A percentile compares a stretch with the other conserved stretches of the same genome.
These are phyloP conservation scores for Arctia plantaginis DNA, from an alignment of 2,888 invertebrate species.

Conservation along the genomic window DNA sequence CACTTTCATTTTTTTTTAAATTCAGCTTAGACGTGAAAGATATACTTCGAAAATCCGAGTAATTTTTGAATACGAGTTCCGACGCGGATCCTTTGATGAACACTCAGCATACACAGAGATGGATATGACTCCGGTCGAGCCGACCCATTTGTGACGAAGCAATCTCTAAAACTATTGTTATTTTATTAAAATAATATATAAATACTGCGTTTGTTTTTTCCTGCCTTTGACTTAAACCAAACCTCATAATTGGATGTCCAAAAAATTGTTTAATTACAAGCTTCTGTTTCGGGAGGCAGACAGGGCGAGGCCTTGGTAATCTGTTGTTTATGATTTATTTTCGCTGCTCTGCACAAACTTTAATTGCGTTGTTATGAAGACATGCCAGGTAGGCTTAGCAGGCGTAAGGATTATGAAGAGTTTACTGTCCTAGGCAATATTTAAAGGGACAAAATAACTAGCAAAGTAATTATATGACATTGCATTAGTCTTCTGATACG, in stretches of 20 bases:
- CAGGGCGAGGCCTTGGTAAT: slow-evolving; percentile 43
- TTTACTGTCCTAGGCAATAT: background rate
- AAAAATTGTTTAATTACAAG: slow-evolving; percentile 46
- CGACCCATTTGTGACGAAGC: too few relatives aligned
- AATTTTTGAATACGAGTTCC: too few relatives aligned
- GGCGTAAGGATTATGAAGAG: background rate
- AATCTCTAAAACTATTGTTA: too few relatives aligned
- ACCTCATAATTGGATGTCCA: slow-evolving; percentile 41
- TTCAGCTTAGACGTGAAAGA: too few relatives aligned
- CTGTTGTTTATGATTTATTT: slow-evolving; percentile 63
- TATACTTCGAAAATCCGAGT: too few relatives aligned
- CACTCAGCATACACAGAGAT: too few relatives aligned
- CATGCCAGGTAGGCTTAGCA: slow-evolving; percentile 46
- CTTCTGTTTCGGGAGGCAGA: slow-evolving; percentile 8
- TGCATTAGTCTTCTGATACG: background rate
- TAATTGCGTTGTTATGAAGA: slow-evolving; percentile 72
- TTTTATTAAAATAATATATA: background rate
- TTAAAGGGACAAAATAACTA: background rate
- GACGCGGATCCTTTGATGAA: too few relatives aligned
- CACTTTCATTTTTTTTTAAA: too few relatives aligned
- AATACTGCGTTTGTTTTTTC: background rate
- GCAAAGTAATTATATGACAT: background rate
- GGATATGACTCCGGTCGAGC: background rate
- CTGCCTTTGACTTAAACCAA: slow-evolving; percentile 9
- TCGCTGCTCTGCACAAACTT: slow-evolving; percentile 60